Percentiles rank a stretch among this genome's conserved stretches.
Evolutionary conservation across 2,113 vertebrate species (phyloP).

Genomic region (Australoheros scitulus): DNA sequence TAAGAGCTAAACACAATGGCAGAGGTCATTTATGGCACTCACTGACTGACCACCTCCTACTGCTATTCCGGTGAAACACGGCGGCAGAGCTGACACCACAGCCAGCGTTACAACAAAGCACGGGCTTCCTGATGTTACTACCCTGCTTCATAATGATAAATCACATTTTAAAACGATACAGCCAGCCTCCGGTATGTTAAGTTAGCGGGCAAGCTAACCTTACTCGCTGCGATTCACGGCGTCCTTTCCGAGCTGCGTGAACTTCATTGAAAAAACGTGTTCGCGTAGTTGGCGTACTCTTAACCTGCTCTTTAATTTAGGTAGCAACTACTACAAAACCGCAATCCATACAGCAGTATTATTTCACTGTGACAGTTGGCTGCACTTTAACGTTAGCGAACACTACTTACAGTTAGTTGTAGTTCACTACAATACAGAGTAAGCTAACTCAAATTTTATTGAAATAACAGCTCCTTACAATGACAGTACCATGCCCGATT

Average conservation of each 20-base stretch:
- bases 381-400: not conserved
- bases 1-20: not conserved
- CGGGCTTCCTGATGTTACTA: not conserved
- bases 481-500: not conserved
- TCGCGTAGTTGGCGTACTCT: not conserved
- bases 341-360: not conserved
- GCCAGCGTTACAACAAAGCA: not conserved
- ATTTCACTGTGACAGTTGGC: not conserved
- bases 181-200: not conserved
- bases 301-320: not conserved
- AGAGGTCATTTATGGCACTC: not conserved
- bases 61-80: not conserved
- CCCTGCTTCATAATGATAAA: not conserved
- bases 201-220: constrained; percentile 15
- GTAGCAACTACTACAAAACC: not conserved
- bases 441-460: not conserved
- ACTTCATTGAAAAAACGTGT: not conserved
- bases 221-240: not conserved
- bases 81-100: not conserved
- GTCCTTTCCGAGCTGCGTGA: not conserved
- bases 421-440: not conserved
- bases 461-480: not conserved
- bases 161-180: not conserved
- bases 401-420: not conserved
- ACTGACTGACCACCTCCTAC: not conserved